Conservation (phyloP, 2,888 invertebrate species). For the Spilarctia lutea region DNA sequence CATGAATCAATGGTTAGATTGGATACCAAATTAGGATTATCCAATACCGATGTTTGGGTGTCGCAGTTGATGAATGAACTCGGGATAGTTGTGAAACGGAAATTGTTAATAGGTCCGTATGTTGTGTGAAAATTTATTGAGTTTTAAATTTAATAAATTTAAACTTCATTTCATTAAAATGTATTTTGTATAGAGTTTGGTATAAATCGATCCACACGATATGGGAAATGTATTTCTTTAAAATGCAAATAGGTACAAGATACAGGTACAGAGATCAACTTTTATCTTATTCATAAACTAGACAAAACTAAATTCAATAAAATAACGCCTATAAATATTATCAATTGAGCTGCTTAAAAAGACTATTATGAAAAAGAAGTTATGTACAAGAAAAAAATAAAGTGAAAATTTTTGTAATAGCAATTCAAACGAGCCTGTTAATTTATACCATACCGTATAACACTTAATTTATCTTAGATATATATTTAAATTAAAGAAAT, state of each 20-base stretch:
- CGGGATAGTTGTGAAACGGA: background rate
- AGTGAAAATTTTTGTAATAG: no score
- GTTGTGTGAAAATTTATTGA: constrained; percentile 6
- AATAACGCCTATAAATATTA: background rate
- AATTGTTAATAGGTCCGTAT: constrained; percentile 4
- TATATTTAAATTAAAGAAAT: background rate
- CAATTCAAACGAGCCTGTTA: no score
- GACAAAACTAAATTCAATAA: background rate
- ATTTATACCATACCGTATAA: no score
- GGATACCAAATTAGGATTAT: constrained; percentile 70
- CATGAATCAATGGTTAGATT: constrained; percentile 60
- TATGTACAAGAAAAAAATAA: no score
- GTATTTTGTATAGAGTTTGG: background rate
- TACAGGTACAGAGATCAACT: background rate
- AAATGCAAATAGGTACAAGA: background rate
- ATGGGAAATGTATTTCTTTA: background rate
- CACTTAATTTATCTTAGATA: no score
- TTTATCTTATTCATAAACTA: background rate
- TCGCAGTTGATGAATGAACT: constrained; percentile 16
- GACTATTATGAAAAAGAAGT: no score
- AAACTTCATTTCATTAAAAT: constrained; percentile 8
- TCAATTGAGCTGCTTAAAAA: background rate
- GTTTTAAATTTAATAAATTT: constrained; percentile 1
- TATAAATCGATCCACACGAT: background rate
- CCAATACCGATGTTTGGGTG: constrained; percentile 36